phyloP scores from a whole-genome alignment of 2,797 vertebrate species.

The Protonibea diacanthus region DNA sequence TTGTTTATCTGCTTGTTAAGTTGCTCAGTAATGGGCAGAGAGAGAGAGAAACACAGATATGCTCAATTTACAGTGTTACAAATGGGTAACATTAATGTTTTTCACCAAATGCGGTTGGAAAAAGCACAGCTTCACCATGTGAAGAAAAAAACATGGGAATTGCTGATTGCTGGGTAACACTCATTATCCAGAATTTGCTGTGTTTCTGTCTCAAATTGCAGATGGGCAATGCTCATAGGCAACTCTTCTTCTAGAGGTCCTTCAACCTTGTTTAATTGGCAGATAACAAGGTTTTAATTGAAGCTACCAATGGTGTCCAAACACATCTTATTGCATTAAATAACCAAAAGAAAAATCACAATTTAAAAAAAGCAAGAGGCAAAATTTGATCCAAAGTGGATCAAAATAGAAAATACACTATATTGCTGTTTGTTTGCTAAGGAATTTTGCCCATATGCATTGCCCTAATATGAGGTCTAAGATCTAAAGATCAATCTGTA shows the following conservation, averaged over 20 bases:
- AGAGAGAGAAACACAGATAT: slow-evolving; percentile 71
- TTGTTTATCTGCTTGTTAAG: slow-evolving; percentile 4
- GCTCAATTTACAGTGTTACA: slow-evolving; percentile 32
- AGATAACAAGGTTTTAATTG: slow-evolving; percentile 11
- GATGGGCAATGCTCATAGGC: slow-evolving; percentile 54
- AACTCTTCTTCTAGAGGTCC: slow-evolving; percentile 27
- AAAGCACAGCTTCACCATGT: background rate
- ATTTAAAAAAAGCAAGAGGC: background rate
- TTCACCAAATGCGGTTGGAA: no score
- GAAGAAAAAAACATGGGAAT: background rate
- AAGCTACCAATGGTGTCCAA: background rate
- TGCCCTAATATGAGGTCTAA: slow-evolving; percentile 22
- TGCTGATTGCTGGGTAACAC: background rate
- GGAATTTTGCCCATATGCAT: slow-evolving; percentile 60
- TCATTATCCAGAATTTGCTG: slow-evolving; percentile 41
- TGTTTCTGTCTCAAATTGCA: slow-evolving; percentile 72
- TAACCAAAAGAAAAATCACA: background rate
- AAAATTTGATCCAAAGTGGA: background rate
- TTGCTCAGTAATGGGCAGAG: slow-evolving; percentile 23
- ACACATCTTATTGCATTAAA: background rate
- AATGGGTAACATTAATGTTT: slow-evolving; percentile 6
- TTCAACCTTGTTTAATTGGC: slow-evolving; percentile 1
- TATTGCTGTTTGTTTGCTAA: background rate
- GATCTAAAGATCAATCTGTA: slow-evolving; percentile 26
- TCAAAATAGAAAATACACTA: background rate